Conservation (phyloP, 2,113 vertebrate genomes). For the Actinemys pallida region DNA sequence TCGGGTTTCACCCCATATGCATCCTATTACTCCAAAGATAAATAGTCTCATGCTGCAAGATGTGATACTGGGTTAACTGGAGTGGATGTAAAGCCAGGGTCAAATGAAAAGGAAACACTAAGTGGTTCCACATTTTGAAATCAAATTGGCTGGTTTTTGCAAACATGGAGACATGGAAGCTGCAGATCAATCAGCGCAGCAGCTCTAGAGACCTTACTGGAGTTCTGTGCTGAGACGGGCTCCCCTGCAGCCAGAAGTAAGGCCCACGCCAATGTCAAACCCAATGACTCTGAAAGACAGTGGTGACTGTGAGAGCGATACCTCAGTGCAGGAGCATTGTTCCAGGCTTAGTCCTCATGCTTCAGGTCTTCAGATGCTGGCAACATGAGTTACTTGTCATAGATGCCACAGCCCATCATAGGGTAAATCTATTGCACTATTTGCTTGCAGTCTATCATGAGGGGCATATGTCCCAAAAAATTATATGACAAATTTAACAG, state of each 20-base stretch:
- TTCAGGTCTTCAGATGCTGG: background rate
- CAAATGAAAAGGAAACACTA: constrained; percentile 44
- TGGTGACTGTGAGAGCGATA: background rate
- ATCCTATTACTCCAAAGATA: constrained; percentile 15
- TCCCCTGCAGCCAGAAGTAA: background rate
- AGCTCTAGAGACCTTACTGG: background rate
- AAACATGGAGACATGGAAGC: background rate
- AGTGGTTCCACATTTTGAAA: constrained; percentile 44
- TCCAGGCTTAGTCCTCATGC: background rate
- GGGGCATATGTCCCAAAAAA: background rate
- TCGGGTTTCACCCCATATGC: background rate
- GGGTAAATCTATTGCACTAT: background rate
- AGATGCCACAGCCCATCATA: background rate
- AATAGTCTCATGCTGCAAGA: background rate
- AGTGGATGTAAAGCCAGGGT: constrained; percentile 17
- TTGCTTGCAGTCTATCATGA: background rate
- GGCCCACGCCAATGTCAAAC: background rate
- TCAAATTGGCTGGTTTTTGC: background rate
- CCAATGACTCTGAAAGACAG: background rate
- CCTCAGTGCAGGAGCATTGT: background rate
- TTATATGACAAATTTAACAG: background rate
- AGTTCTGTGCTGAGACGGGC: background rate
- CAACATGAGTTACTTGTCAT: background rate
- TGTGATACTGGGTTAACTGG: constrained; percentile 2
- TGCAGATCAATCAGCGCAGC: background rate